Percentiles rank a stretch among this genome's conserved stretches.
Conservation (phyloP, 2,113 vertebrate species). For the Platycercus adscitus region DNA sequence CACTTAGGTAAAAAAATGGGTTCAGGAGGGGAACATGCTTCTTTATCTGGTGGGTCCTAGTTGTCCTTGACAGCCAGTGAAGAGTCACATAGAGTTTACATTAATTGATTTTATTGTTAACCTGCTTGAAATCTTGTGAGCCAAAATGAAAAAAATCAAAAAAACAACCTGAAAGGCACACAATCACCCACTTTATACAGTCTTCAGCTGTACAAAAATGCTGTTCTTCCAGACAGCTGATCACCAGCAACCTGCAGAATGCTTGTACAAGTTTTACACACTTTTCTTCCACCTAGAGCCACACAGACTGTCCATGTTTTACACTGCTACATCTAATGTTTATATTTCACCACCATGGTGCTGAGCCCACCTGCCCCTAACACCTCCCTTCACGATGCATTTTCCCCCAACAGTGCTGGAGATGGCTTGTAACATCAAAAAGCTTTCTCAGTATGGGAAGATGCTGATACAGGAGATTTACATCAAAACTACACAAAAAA, state of each 20-base stretch:
- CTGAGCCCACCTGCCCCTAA: neutral
- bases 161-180: neutral
- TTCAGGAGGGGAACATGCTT: neutral
- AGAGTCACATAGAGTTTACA: neutral
- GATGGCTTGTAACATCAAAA: neutral
- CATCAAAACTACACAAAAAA: neutral
- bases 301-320: neutral
- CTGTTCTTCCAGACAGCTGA: neutral
- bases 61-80: neutral
- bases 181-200: neutral
- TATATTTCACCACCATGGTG: neutral
- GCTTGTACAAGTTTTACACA: neutral
- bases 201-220: neutral
- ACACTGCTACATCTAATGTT: neutral
- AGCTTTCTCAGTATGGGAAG: neutral
- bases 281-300: neutral
- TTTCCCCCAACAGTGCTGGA: neutral
- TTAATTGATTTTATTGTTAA: neutral
- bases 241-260: neutral
- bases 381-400: neutral
- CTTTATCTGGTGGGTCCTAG: neutral
- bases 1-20: slow-evolving; percentile 9
- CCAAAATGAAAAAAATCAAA: neutral
- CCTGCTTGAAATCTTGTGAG: neutral
- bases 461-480: neutral